Conservation (phyloP, 2,888 invertebrate species). For the Allolobophora icterica region DNA sequence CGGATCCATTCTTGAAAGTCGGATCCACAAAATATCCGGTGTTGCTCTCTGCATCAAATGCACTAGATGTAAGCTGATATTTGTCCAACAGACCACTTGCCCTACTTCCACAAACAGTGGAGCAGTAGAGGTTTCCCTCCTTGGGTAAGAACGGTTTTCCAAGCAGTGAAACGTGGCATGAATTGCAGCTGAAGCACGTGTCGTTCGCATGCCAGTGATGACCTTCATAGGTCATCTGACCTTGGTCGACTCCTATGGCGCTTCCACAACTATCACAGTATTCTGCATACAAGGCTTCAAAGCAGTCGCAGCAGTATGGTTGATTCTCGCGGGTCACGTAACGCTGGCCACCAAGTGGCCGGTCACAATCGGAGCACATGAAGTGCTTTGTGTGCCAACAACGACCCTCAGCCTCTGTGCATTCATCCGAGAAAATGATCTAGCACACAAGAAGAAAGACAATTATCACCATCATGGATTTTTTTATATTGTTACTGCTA, state of each 20-base stretch:
- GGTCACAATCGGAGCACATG: constrained; percentile 91
- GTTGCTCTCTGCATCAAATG: not conserved
- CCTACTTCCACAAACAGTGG: constrained; percentile 76
- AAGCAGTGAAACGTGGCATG: constrained; percentile 78
- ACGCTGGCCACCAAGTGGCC: constrained; percentile 91
- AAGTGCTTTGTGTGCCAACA: constrained; percentile 99
- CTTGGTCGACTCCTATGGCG: constrained; percentile 93
- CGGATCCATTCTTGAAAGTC: not conserved
- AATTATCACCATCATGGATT: not conserved
- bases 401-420: constrained; percentile 96
- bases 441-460: constrained; percentile 64
- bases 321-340: constrained; percentile 95
- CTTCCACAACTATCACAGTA: constrained; percentile 96
- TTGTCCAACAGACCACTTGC: not conserved
- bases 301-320: constrained; percentile 92
- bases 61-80: not conserved
- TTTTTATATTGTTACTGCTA: not conserved
- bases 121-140: constrained; percentile 91
- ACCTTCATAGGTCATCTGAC: constrained; percentile 95
- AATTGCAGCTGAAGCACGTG: constrained; percentile 88
- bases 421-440: constrained; percentile 97
- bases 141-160: constrained; percentile 91
- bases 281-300: constrained; percentile 93
- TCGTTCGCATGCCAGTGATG: constrained; percentile 98
- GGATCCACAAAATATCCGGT: not conserved